Base-by-base conservation (phyloP, 2,888 invertebrate genomes). In the Timema podura region DNA sequence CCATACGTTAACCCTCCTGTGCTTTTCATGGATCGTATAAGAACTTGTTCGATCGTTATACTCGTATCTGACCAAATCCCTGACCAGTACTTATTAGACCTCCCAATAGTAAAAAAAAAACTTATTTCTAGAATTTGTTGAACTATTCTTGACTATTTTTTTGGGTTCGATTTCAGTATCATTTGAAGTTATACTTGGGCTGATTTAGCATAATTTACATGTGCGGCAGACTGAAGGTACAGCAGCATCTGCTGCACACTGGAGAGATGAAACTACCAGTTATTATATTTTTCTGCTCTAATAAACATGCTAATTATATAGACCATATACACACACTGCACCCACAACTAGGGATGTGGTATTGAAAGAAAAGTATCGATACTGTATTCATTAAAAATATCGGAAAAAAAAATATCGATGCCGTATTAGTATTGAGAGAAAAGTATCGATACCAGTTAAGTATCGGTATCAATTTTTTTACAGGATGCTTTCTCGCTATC, bases 121-220 rank as follows among this genome's bases (percentile, higher is more conserved):
- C 2, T 5, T 54, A 2, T 9, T 54, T 54, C n/a, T 9, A 54
- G 16, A 54, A 9, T 54, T 54, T 54, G 2, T 13, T 1, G 7
- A 6, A 54, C n/a, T 54, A n/a, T 15, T 5, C 10, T 13, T 54
- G 54, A n/a, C 16, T 11, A n/a, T 15, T 54, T 54, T 6, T 54
- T 54, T 6, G n/a, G 15, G 16, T 54, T 54, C 54, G 11, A 54
- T 13, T 11, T 16, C 54, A 6, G 7, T 13, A 11, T 5, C 16
- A 9, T 54, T 5, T 11, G 54, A 54, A 54, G 7, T 1, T 11
- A 2, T 9, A 54, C 1, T 15, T 54, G 11, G 10, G 54, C 7
- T 54, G 54, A 54, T 54, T 54, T 54, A 7, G 54, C 54, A 54
- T 54, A 54, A 54, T 54, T 54, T 13, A 54, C 54, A 54, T 11